A percentile compares a stretch with the other conserved stretches of the same genome.
Evolutionary conservation across 2,113 vertebrate genomes (phyloP).

Genomic region (Muntiacus reevesi): DNA sequence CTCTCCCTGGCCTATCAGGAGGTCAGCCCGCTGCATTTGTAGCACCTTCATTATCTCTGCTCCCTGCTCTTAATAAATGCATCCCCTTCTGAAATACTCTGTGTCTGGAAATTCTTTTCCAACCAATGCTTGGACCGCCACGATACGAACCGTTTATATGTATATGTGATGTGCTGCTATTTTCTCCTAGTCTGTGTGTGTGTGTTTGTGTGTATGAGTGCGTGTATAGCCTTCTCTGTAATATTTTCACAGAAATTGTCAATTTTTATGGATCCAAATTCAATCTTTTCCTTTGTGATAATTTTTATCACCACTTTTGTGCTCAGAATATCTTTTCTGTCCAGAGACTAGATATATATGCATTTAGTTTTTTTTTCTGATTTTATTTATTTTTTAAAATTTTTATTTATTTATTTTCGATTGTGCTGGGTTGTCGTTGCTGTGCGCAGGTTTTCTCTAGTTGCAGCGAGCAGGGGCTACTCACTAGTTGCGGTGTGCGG

Average conservation of each 20-base stretch:
- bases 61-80: neutral
- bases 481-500: neutral
- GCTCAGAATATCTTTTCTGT: neutral
- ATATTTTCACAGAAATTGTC: neutral
- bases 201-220: neutral
- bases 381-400: neutral
- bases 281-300: neutral
- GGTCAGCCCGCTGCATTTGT: neutral
- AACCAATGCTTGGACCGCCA: neutral
- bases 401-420: neutral
- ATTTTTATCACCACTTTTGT: neutral
- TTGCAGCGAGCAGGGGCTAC: neutral
- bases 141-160: neutral
- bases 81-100: neutral
- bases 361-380: neutral
- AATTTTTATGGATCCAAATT: neutral
- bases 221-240: neutral
- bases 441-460: neutral
- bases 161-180: neutral
- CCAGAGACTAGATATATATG: neutral
- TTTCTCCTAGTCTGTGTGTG: neutral
- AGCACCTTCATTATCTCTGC: neutral
- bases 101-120: neutral
- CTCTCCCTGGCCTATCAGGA: neutral
- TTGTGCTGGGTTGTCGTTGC: neutral